phyloP scores from a whole-genome alignment of 2,888 invertebrate species.

The Malthinus seriepunctatus region DNA sequence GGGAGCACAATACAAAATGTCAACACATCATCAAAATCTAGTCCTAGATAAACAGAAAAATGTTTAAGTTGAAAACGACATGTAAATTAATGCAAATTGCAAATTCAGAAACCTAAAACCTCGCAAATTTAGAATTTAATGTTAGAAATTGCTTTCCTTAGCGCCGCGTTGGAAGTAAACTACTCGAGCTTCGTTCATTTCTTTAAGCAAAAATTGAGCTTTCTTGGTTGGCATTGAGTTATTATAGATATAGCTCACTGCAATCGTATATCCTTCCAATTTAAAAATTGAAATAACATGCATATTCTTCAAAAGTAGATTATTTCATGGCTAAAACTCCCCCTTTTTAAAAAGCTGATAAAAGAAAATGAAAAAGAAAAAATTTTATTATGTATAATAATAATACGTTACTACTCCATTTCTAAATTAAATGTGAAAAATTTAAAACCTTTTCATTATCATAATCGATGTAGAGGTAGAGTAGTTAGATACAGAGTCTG shows the following conservation, averaged over 20 bases:
- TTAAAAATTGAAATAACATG: conserved; percentile 1
- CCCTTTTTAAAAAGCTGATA: too few species aligned
- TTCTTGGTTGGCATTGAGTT: conserved; percentile 5
- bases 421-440: too few species aligned
- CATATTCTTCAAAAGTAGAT: background rate
- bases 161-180: conserved; percentile 10
- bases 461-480: too few species aligned
- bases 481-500: too few species aligned
- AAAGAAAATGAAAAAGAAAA: too few species aligned
- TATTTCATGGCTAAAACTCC: background rate
- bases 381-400: too few species aligned
- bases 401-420: too few species aligned
- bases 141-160: conserved; percentile 25
- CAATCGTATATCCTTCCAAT: conserved; percentile 1
- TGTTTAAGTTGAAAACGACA: conserved; percentile 20
- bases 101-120: conserved; percentile 22
- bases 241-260: conserved; percentile 6
- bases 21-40: conserved; percentile 18
- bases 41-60: conserved; percentile 22
- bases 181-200: conserved; percentile 11
- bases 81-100: conserved; percentile 27
- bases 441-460: too few species aligned
- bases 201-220: conserved; percentile 12
- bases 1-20: conserved; percentile 11
- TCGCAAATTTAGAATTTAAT: conserved; percentile 23